phyloP scores from a whole-genome alignment of 2,888 invertebrate species.

The Noctua comes region DNA sequence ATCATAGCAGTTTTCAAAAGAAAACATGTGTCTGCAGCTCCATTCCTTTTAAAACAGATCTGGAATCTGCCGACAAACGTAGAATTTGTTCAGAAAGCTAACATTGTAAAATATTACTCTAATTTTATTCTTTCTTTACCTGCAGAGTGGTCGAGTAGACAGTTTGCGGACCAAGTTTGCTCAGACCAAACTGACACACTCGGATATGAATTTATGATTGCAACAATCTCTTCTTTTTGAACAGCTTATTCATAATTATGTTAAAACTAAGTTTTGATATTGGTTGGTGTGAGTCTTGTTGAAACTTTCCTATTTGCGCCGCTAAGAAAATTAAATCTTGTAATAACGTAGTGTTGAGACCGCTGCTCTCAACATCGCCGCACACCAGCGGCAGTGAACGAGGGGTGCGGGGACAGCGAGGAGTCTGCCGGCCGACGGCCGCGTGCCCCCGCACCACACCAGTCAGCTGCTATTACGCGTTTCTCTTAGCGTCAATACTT shows the following conservation, averaged over 20 bases:
- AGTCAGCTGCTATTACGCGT: too few species aligned
- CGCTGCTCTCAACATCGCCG: too few species aligned
- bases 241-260: conserved; percentile 5
- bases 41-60: conserved; percentile 17
- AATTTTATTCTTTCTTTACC: conserved; percentile 3
- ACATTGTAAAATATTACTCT: conserved; percentile 35
- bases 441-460: too few species aligned
- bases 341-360: too few species aligned
- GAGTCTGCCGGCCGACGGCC: too few species aligned
- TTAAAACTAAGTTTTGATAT: neutral
- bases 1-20: neutral
- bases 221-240: neutral
- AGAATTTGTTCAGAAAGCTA: conserved; percentile 22
- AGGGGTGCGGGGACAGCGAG: too few species aligned
- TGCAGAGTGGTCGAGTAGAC: conserved; percentile 20
- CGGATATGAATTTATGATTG: conserved; percentile 30
- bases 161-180: conserved; percentile 27
- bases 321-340: neutral
- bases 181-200: conserved; percentile 10
- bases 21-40: conserved; percentile 15
- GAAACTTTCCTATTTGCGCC: neutral
- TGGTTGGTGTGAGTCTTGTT: neutral
- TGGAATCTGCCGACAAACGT: conserved; percentile 13
- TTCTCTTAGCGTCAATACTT: too few species aligned
- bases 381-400: too few species aligned